Conservation (phyloP, 2,113 vertebrate species). For the Rhipidura dahli region DNA sequence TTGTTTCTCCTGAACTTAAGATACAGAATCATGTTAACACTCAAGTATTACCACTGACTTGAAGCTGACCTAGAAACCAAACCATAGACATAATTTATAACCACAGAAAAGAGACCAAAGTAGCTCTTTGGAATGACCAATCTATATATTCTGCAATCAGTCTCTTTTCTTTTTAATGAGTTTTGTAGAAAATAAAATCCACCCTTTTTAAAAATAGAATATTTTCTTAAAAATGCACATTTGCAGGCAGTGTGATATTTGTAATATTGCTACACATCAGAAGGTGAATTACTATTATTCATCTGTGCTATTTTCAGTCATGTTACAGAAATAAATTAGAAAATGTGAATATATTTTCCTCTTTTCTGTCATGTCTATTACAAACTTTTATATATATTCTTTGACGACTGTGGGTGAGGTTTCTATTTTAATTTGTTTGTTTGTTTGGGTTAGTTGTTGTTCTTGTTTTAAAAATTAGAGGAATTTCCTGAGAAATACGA, state of each 20-base stretch:
- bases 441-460: neutral
- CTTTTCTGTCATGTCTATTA: neutral
- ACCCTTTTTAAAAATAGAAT: neutral
- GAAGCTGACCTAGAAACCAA: neutral
- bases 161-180: neutral
- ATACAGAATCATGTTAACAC: neutral
- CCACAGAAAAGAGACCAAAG: neutral
- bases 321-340: neutral
- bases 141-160: neutral
- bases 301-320: neutral
- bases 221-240: neutral
- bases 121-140: neutral
- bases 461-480: neutral
- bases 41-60: neutral
- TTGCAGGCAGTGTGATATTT: neutral
- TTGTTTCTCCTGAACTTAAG: neutral
- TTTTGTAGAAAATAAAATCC: neutral
- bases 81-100: neutral
- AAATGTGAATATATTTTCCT: neutral
- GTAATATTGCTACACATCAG: neutral
- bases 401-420: neutral
- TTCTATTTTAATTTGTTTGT: neutral
- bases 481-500: neutral
- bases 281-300: neutral
- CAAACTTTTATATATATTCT: fast-evolving